Evolutionary conservation across 2,888 invertebrate species (phyloP).

Genomic region (Willowsia nigromaculata): DNA sequence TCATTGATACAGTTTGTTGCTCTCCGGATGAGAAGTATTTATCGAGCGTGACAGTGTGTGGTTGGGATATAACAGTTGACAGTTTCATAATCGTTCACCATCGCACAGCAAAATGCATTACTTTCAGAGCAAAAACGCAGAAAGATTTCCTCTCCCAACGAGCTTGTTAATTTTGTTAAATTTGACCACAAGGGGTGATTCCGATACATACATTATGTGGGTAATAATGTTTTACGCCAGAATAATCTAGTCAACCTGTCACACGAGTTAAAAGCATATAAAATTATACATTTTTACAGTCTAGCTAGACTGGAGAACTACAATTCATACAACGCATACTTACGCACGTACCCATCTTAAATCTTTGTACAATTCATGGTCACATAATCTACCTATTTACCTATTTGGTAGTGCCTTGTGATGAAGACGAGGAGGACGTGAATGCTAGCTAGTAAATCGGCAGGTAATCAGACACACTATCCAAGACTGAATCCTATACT

Average conservation of each 20-base stretch:
- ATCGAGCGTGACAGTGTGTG: conserved; percentile 37
- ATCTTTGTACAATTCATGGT: not conserved
- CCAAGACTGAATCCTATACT: not conserved
- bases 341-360: not conserved
- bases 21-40: conserved; percentile 21
- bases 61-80: conserved; percentile 1
- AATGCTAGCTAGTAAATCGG: not conserved
- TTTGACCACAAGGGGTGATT: conserved; percentile 57
- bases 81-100: conserved; percentile 2
- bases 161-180: conserved; percentile 58
- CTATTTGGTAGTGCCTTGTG: not conserved
- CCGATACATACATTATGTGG: conserved; percentile 6
- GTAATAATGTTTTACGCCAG: conserved; percentile 20
- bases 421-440: not conserved
- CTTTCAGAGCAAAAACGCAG: not conserved
- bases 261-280: not conserved
- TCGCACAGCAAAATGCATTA: not conserved
- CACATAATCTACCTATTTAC: not conserved
- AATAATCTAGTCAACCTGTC: conserved; percentile 35
- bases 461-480: not conserved
- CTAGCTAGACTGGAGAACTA: not conserved
- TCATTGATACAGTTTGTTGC: conserved; percentile 26
- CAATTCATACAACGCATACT: too few species aligned
- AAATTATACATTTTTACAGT: not conserved
- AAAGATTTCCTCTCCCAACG: not conserved